A percentile compares a stretch with the other conserved stretches of the same genome.
phyloP scores from a whole-genome alignment of 30 jellyfish, hydroid and myxozoan species.

The Chrysaora quinquecirrha region DNA sequence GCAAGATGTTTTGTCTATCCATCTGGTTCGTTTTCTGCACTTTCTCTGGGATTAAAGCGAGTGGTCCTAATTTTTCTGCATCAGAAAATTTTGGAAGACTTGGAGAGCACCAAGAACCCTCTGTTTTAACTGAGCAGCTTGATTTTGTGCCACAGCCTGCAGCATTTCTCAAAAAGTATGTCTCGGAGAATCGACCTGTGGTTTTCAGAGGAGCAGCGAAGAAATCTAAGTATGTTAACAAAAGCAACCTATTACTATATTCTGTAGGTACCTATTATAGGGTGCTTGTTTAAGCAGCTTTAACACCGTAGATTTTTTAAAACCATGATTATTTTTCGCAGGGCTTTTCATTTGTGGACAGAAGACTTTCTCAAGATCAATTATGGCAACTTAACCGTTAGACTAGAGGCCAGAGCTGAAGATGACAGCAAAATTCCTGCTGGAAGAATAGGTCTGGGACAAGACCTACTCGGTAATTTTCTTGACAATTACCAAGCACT shows the following conservation, averaged over 20 bases:
- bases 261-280: too few species aligned
- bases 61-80: too few species aligned
- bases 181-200: constrained; percentile 40
- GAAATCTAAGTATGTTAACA: constrained; percentile 59
- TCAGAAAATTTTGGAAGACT: constrained; percentile 42
- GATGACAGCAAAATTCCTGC: constrained; percentile 21
- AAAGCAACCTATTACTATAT: too few species aligned
- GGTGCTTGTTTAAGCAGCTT: too few species aligned
- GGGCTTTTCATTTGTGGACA: constrained; percentile 71
- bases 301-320: too few species aligned
- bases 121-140: constrained; percentile 23
- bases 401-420: constrained; percentile 68
- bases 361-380: constrained; percentile 46
- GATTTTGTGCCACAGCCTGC: constrained; percentile 47
- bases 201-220: constrained; percentile 61
- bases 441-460: constrained; percentile 65
- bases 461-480: constrained; percentile 51
- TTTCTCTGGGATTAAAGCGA: too few species aligned
- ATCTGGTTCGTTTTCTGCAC: too few species aligned
- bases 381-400: constrained; percentile 62
- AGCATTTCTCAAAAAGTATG: constrained; percentile 29
- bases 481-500: constrained; percentile 24
- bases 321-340: not conserved
- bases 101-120: constrained; percentile 52
- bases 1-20: too few species aligned